Base-by-base conservation (phyloP, 2,888 invertebrate species). In the Scaptomyza flava region DNA sequence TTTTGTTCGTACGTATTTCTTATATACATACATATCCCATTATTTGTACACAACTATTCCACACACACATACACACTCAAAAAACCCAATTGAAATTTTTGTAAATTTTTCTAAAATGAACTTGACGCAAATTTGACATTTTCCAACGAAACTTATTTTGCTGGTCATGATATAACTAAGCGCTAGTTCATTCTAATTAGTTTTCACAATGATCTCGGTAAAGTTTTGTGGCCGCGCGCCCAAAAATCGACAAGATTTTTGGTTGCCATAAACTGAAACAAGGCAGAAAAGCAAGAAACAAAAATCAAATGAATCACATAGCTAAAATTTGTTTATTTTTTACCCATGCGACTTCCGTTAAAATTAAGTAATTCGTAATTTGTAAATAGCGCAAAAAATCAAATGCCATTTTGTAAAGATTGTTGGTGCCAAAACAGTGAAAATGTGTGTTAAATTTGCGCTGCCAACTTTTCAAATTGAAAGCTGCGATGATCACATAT, bases 161-260 rank as follows among this genome's bases (percentile, higher is more conserved):
- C 33, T 23, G 47, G 11, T 30, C 30, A 41, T 36, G 43, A 4
- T 41, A 8, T 20, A 41, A 6, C 41, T 50, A 45, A 65, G 60
- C 70, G 27, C 65, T 45, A 66, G 72, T 79, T 81, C 83, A 84
- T 90, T 87, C 83, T 84, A 85, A 85, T 89, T 90, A 90, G 90
- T 90, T 90, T 90, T 90, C 90, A 90, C 89, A 84, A 90, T 90
- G 90, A 90, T 90, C 90, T 90, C 90, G 90, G 90, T 90, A 89
- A 84, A 90, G 87, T 88, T 89, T 89, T 89, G 85, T 83, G 84
- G 81, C 79, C 81, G 71, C 57, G 75, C 81, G 79, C 72, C 82
- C 76, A 74, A 41, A 74, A 83, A 54, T 81, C 81, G 67, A 43
- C 50, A 65, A 3, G 77, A 79, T 58, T 84, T 77, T 67, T 79